Evolutionary conservation across 2,888 invertebrate species (phyloP).

Genomic region (Harpalus rufipes): DNA sequence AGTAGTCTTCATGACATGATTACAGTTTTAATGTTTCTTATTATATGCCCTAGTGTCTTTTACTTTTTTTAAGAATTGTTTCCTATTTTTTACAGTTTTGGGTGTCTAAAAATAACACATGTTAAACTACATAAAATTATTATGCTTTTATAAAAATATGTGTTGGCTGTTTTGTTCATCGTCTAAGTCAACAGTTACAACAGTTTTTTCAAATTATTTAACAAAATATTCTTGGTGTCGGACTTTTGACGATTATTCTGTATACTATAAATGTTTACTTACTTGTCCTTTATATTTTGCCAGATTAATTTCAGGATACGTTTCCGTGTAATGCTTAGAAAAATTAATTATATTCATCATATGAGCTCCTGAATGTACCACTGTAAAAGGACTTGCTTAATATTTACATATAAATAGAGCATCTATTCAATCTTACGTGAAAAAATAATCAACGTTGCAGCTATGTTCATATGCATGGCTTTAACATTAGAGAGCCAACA

Average conservation of each 20-base stretch:
- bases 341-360: slow-evolving; percentile 80
- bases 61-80: no score
- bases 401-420: slow-evolving; percentile 22
- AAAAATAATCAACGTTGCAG: slow-evolving; percentile 77
- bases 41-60: no score
- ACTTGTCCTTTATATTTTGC: slow-evolving; percentile 75
- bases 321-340: slow-evolving; percentile 78
- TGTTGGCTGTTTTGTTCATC: no score
- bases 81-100: no score
- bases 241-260: not conserved
- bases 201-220: no score
- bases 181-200: no score
- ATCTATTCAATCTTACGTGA: slow-evolving; percentile 76
- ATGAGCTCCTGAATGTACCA: slow-evolving; percentile 80
- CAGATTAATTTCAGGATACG: slow-evolving; percentile 78
- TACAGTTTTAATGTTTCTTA: no score
- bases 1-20: no score
- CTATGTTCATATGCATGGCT: slow-evolving; percentile 79
- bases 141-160: no score
- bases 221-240: no score
- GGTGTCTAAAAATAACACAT: no score
- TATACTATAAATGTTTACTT: slow-evolving; percentile 11
- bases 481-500: slow-evolving; percentile 79
- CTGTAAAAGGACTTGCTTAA: slow-evolving; percentile 72
- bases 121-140: no score